Evolutionary conservation across 2,113 vertebrate genomes (phyloP).

Genomic region (Phaetusa simplex): DNA sequence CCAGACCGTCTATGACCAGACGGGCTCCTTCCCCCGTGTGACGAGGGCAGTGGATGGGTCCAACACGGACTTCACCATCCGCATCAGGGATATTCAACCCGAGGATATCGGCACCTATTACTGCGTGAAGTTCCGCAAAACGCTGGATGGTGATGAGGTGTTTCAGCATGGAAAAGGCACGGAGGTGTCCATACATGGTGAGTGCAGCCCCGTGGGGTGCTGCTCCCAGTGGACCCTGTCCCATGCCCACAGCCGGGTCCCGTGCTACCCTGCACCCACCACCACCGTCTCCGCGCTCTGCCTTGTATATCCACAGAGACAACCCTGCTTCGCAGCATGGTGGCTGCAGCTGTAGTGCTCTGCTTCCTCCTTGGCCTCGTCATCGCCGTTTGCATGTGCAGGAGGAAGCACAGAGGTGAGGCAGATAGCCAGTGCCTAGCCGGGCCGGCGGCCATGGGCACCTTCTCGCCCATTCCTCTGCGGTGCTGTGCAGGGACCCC

Average conservation of each 20-base stretch:
- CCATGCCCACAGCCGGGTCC: accelerated
- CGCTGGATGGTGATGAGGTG: accelerated
- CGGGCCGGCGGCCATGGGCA: accelerated
- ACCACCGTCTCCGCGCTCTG: background rate
- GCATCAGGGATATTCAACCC: accelerated
- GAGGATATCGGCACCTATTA: background rate
- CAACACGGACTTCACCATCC: background rate
- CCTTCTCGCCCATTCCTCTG: background rate
- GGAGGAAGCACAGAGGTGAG: background rate
- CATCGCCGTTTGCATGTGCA: background rate
- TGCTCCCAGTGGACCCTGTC: background rate
- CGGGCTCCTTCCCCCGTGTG: accelerated
- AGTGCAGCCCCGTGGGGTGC: accelerated
- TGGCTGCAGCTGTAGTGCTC: background rate
- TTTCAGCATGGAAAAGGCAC: accelerated
- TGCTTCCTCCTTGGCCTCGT: background rate
- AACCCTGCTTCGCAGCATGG: background rate
- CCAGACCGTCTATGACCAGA: background rate
- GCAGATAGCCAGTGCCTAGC: accelerated
- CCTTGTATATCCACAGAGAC: background rate
- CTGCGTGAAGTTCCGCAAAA: background rate
- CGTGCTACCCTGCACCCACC: background rate
- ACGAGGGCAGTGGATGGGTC: accelerated
- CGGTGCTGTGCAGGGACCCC: background rate
- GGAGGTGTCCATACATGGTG: background rate